These are phyloP conservation scores for Aleadryas rufinucha DNA, from an alignment of 2,113 vertebrate genomes.

Conservation along the genomic window DNA sequence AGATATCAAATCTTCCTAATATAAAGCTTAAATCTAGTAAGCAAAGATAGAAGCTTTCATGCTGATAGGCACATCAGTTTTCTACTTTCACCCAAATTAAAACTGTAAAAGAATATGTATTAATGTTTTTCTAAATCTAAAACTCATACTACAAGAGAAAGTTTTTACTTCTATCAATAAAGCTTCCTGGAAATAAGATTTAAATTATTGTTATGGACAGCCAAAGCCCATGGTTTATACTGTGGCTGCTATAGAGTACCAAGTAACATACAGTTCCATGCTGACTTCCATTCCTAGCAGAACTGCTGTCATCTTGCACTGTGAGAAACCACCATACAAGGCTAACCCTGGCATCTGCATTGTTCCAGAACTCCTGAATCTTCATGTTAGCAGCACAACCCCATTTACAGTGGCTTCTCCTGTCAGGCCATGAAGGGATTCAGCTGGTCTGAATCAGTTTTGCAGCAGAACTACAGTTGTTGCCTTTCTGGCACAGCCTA, in stretches of 20 bases:
- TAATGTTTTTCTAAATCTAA: background rate
- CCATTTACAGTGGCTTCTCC: background rate
- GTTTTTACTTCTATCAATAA: background rate
- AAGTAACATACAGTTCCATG: background rate
- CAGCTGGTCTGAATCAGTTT: background rate
- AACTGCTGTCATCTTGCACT: background rate
- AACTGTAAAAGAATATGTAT: background rate
- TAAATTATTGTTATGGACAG: background rate
- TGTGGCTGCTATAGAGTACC: background rate
- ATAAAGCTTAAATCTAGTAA: background rate
- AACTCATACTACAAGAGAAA: background rate
- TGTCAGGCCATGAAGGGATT: background rate
- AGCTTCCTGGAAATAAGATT: background rate
- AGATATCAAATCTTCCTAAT: background rate
- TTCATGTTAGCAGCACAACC: background rate
- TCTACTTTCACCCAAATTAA: background rate
- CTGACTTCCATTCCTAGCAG: background rate
- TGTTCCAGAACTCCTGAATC: background rate
- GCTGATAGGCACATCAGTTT: background rate
- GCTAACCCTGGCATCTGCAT: background rate
- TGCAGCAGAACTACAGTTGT: background rate
- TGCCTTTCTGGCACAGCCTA: background rate
- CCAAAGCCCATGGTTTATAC: background rate
- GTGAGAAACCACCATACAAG: background rate
- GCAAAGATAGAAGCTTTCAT: background rate